Evolutionary conservation across 2,797 vertebrate genomes (phyloP).

Genomic region (Schizothorax lantsangensis): DNA sequence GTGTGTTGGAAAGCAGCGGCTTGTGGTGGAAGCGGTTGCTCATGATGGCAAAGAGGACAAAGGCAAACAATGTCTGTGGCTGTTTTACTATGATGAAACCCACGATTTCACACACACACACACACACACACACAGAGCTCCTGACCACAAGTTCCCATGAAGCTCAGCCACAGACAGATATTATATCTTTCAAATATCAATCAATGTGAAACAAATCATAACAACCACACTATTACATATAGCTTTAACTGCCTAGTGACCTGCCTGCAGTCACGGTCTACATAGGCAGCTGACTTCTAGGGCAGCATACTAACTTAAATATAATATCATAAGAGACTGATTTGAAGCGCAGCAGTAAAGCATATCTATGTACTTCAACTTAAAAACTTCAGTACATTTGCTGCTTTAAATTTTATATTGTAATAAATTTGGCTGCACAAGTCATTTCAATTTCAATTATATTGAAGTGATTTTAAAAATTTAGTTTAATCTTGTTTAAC

Average conservation of each 20-base stretch:
- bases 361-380: neutral
- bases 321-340: neutral
- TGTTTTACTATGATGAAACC: conserved; percentile 33
- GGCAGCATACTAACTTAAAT: neutral
- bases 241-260: neutral
- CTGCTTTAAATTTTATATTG: neutral
- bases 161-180: conserved; percentile 22
- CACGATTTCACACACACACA: conserved; percentile 4
- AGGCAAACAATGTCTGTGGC: conserved; percentile 30
- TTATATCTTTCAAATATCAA: conserved; percentile 36
- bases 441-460: no score
- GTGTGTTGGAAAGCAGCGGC: neutral
- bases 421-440: no score
- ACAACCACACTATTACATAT: neutral
- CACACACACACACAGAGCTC: conserved; percentile 5
- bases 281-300: neutral
- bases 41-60: conserved; percentile 30
- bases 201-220: conserved; percentile 26
- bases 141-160: conserved; percentile 36
- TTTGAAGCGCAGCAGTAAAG: neutral
- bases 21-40: conserved; percentile 45
- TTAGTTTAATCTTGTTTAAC: no score
- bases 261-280: neutral
- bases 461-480: no score
- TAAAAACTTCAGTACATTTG: neutral